phyloP scores from a whole-genome alignment of 1,140 invertebrate genomes.

The Brachionus rubens region DNA sequence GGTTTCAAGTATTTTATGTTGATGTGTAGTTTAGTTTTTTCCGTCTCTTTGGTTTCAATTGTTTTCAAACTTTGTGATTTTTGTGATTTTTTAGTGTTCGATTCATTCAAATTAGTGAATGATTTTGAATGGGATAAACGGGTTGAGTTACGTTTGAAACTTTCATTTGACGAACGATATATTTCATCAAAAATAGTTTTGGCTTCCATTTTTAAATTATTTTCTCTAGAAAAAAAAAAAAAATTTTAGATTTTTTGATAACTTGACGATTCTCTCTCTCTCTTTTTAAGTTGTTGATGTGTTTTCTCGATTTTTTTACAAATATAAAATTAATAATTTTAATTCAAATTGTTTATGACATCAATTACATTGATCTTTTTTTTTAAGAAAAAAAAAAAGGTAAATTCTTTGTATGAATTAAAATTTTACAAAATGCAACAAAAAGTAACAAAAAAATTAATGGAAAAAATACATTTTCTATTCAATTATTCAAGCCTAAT shows the following conservation, averaged over 20 bases:
- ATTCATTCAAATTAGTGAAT: background rate
- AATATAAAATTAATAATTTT: too few relatives aligned
- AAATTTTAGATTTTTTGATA: too few relatives aligned
- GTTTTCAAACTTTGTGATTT: background rate
- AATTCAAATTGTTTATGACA: background rate
- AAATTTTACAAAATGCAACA: too few relatives aligned
- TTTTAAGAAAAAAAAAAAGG: too few relatives aligned
- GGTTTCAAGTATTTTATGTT: background rate
- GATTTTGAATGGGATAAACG: slow-evolving; percentile 8
- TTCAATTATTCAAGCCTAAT: too few relatives aligned
- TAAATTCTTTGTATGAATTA: background rate
- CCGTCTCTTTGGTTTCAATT: background rate
- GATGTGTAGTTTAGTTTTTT: background rate
- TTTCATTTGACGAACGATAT: slow-evolving; percentile 9
- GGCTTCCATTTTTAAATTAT: background rate
- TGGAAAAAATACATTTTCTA: too few relatives aligned
- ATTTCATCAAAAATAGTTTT: slow-evolving; percentile 12
- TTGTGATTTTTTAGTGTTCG: background rate
- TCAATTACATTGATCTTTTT: background rate
- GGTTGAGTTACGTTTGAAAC: slow-evolving; percentile 4
- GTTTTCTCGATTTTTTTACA: too few relatives aligned
- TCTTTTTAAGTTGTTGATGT: too few relatives aligned
- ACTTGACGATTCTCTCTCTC: too few relatives aligned
- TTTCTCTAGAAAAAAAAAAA: background rate
- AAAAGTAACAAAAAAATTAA: too few relatives aligned